Percentiles rank a stretch among this genome's conserved stretches.
Conservation (phyloP, 2,113 vertebrate species). For the Acinonyx jubatus region DNA sequence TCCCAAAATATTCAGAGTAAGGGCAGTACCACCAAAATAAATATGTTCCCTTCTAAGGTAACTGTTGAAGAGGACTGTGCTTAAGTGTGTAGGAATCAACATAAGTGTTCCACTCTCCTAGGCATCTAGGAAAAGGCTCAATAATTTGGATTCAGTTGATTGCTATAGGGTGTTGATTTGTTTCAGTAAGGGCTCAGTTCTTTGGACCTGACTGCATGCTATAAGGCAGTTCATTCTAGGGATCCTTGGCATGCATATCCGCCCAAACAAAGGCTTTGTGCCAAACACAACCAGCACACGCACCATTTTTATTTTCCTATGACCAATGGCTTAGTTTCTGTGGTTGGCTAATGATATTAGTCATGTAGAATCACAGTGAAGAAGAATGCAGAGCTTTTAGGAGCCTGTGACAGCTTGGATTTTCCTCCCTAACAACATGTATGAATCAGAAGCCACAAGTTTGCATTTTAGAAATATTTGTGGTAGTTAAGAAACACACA, state of each 20-base stretch:
- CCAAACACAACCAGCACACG: background rate
- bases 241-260: background rate
- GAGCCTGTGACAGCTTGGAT: constrained; percentile 21
- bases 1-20: constrained; percentile 23
- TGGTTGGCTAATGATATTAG: constrained; percentile 32
- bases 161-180: background rate
- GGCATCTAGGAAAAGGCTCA: background rate
- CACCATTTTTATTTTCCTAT: constrained; percentile 30
- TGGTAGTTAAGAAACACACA: constrained; percentile 34
- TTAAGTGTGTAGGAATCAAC: background rate
- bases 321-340: constrained; percentile 43
- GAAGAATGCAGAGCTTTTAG: constrained; percentile 29
- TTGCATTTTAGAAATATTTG: constrained; percentile 62
- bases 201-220: background rate
- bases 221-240: background rate
- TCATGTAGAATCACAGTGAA: constrained; percentile 11
- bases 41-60: background rate
- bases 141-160: background rate
- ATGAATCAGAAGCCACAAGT: constrained; percentile 54
- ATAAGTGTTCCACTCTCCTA: background rate
- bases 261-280: constrained; percentile 20
- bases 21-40: background rate
- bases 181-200: background rate
- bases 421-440: constrained; percentile 33
- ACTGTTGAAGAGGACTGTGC: background rate